Conservation (phyloP, 2,888 invertebrate species). For the Rhabditophanes sp. region DNA sequence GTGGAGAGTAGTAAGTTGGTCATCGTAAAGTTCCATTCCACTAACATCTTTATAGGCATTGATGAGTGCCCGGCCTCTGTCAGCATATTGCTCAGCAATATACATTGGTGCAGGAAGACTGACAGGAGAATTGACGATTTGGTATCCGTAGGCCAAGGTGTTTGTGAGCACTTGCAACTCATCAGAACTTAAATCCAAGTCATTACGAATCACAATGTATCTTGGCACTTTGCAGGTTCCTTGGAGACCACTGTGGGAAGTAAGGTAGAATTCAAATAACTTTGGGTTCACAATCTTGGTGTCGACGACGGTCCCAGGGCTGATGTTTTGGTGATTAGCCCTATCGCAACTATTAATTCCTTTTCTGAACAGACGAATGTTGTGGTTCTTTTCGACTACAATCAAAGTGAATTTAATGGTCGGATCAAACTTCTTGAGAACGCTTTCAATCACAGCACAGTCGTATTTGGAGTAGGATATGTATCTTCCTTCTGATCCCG, state of each 20-base stretch:
- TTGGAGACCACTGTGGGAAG: slow-evolving; percentile 31
- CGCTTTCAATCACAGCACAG: background rate
- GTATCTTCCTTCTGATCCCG: slow-evolving; percentile 16
- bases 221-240: slow-evolving; percentile 34
- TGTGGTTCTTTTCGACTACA: slow-evolving; percentile 24
- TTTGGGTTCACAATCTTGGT: slow-evolving; percentile 17
- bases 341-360: slow-evolving; percentile 2
- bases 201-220: slow-evolving; percentile 35
- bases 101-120: slow-evolving; percentile 33
- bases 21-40: too few relatives aligned
- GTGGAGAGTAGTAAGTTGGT: too few relatives aligned
- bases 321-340: slow-evolving; percentile 25
- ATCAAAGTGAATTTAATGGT: slow-evolving; percentile 22
- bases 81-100: slow-evolving; percentile 23
- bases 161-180: slow-evolving; percentile 24
- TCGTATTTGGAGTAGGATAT: background rate
- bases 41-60: background rate
- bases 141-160: slow-evolving; percentile 24
- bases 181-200: slow-evolving; percentile 20
- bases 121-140: slow-evolving; percentile 25
- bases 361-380: slow-evolving; percentile 11
- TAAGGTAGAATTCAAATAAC: slow-evolving; percentile 32
- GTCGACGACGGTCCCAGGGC: slow-evolving; percentile 29
- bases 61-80: slow-evolving; percentile 18
- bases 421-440: background rate